These are phyloP conservation scores for Betta splendens DNA, from an alignment of 2,797 vertebrate species.

Conservation along the genomic window DNA sequence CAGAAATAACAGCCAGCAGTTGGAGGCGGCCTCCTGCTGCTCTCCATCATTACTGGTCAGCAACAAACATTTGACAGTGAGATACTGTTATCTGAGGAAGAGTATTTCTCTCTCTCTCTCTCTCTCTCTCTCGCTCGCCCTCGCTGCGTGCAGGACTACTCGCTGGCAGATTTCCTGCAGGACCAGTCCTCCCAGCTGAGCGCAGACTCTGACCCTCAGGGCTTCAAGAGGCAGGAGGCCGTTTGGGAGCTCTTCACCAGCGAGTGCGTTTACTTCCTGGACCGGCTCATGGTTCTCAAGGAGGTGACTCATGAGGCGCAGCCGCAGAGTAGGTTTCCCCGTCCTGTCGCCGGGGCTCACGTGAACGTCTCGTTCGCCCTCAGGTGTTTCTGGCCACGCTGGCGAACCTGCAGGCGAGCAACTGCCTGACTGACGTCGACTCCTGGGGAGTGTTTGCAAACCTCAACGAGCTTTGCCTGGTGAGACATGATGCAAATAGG, in stretches of 20 bases:
- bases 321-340: too few relatives aligned
- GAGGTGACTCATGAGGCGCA: slow-evolving; percentile 76
- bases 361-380: slow-evolving; percentile 16
- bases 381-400: slow-evolving; percentile 90
- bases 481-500: slow-evolving; percentile 67
- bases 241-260: slow-evolving; percentile 93
- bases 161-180: slow-evolving; percentile 85
- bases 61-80: slow-evolving; percentile 46
- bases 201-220: slow-evolving; percentile 52
- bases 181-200: slow-evolving; percentile 73
- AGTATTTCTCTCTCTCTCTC: not conserved
- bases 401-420: slow-evolving; percentile 82
- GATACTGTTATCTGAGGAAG: not conserved
- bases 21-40: slow-evolving; percentile 3
- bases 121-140: not conserved
- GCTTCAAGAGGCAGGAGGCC: slow-evolving; percentile 83
- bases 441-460: slow-evolving; percentile 89
- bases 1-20: slow-evolving; percentile 20
- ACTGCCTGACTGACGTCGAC: slow-evolving; percentile 86
- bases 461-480: slow-evolving; percentile 90
- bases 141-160: slow-evolving; percentile 81
- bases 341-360: slow-evolving; percentile 10
- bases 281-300: slow-evolving; percentile 93
- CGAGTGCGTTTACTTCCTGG: slow-evolving; percentile 93
- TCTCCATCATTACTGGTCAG: slow-evolving; percentile 55